Percentiles rank a stretch among this genome's conserved stretches.
Evolutionary conservation across 1,140 invertebrate genomes (phyloP).

Genomic region (Odontomachus brunneus): DNA sequence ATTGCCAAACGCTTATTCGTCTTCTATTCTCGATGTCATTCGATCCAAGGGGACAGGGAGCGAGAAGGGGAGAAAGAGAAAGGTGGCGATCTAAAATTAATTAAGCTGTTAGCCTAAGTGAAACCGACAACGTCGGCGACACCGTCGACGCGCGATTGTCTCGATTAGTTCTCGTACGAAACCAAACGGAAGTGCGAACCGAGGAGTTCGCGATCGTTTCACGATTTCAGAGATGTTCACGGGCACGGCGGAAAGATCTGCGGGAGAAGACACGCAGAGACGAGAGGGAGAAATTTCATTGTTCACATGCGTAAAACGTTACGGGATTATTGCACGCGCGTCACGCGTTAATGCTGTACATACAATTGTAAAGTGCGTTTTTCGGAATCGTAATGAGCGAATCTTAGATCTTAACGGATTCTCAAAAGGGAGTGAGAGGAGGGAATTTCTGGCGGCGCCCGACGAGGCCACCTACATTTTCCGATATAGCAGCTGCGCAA

Average conservation of each 20-base stretch:
- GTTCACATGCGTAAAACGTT: not conserved
- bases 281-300: not conserved
- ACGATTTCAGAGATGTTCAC: too few relatives aligned
- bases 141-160: not conserved
- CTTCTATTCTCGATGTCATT: slow-evolving; percentile 41
- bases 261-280: not conserved
- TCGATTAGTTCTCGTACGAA: slow-evolving; percentile 12
- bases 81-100: slow-evolving; percentile 21
- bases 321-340: not conserved
- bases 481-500: slow-evolving; percentile 50
- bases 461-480: not conserved
- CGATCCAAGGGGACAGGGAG: not conserved
- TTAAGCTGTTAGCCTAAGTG: slow-evolving; percentile 28
- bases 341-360: slow-evolving; percentile 12
- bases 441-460: slow-evolving; percentile 17
- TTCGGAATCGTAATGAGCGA: slow-evolving; percentile 20
- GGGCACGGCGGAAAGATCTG: not conserved
- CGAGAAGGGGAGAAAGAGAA: too few relatives aligned
- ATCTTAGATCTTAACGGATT: slow-evolving; percentile 27
- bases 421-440: too few relatives aligned
- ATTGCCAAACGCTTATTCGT: slow-evolving; percentile 37
- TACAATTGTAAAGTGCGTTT: slow-evolving; percentile 29
- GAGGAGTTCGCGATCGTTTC: not conserved
- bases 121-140: not conserved
- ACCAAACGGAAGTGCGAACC: not conserved